phyloP scores from a whole-genome alignment of 2,797 vertebrate species.

The Holocentrus rufus region DNA sequence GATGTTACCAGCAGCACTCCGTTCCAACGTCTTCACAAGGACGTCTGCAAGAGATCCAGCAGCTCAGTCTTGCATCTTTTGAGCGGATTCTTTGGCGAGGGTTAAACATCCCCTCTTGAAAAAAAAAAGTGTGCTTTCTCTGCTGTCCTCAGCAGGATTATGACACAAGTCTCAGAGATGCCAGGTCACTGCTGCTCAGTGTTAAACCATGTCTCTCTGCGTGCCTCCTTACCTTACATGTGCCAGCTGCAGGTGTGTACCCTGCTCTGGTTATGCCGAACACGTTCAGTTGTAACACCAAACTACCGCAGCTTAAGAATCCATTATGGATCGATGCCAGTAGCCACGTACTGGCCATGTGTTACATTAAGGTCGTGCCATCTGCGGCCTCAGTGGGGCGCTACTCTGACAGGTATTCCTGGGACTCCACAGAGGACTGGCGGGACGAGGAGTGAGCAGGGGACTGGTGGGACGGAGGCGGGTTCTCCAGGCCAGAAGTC shows the following conservation, averaged over 20 bases:
- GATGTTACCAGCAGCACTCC: neutral
- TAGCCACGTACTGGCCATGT: constrained; percentile 14
- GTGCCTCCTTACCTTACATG: neutral
- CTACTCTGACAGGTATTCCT: constrained; percentile 75
- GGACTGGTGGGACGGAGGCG: constrained; percentile 64
- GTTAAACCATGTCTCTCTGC: too few species aligned
- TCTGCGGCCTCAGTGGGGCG: neutral
- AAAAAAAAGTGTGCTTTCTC: constrained; percentile 2
- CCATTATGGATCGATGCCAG: constrained; percentile 16
- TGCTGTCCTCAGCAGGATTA: constrained; percentile 28
- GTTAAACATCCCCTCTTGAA: constrained; percentile 2
- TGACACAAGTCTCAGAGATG: constrained; percentile 26
- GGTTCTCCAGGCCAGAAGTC: constrained; percentile 83
- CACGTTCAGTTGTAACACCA: constrained; percentile 2
- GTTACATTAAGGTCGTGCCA: neutral
- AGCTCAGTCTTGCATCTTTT: constrained; percentile 4
- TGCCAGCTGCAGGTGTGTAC: constrained; percentile 12
- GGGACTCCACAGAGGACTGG: constrained; percentile 76
- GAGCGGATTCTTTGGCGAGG: too few species aligned
- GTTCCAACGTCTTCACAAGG: constrained; percentile 3
- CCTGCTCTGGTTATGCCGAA: constrained; percentile 14
- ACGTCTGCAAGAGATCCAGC: neutral
- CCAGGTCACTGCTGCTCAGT: neutral
- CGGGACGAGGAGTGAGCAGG: constrained; percentile 61
- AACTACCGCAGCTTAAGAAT: constrained; percentile 29